phyloP scores from a whole-genome alignment of 1,140 invertebrate species.

The Eumeta japonica region DNA sequence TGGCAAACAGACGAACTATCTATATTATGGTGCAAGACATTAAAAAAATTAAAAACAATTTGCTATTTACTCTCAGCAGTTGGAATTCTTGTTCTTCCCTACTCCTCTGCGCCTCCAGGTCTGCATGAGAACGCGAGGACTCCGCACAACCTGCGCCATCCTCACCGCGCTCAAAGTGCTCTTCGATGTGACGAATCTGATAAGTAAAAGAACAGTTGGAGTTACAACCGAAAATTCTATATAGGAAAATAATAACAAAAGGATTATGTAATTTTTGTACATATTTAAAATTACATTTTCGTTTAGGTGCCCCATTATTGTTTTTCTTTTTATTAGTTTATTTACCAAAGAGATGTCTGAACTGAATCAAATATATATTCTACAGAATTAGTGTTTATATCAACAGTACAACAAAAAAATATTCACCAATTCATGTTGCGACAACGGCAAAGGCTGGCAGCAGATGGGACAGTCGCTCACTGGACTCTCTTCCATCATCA shows the following conservation, averaged over 20 bases:
- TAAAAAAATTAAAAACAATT: too few species aligned
- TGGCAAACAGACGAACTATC: too few species aligned
- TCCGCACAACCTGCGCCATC: constrained; percentile 23
- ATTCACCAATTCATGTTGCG: constrained; percentile 50
- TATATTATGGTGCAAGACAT: too few species aligned
- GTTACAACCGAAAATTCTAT: constrained; percentile 1
- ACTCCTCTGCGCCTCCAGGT: constrained; percentile 69
- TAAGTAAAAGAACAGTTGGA: constrained; percentile 9
- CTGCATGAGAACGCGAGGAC: constrained; percentile 41
- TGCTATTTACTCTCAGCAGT: constrained; percentile 69
- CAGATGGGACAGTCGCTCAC: constrained; percentile 53
- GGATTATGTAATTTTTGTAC: not conserved
- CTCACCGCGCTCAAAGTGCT: constrained; percentile 62
- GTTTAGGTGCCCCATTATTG: too few species aligned
- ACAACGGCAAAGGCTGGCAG: constrained; percentile 47
- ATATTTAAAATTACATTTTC: not conserved
- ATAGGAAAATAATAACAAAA: too few species aligned
- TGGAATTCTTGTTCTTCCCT: constrained; percentile 81
- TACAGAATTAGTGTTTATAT: too few species aligned
- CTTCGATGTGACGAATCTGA: constrained; percentile 67
- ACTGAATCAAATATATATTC: not conserved
- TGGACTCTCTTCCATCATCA: constrained; percentile 54
- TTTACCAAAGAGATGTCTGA: too few species aligned
- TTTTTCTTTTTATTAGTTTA: too few species aligned
- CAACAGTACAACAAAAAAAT: too few species aligned